Percentiles rank a stretch among this genome's conserved stretches.
These are phyloP conservation scores for Celastrina argiolus DNA, from an alignment of 2,888 invertebrate genomes.

Conservation along the genomic window DNA sequence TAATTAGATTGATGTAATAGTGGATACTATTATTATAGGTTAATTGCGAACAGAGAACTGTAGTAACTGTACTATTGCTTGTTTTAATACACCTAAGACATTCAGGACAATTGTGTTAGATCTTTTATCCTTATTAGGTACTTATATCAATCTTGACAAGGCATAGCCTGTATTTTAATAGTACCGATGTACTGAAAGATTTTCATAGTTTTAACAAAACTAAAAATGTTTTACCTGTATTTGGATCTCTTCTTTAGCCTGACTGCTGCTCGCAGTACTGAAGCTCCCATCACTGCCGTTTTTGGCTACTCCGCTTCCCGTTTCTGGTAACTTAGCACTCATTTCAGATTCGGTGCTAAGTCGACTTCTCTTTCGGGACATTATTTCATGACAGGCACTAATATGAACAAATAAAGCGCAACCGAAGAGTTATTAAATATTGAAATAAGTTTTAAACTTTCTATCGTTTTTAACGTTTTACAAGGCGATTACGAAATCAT, in stretches of 20 bases:
- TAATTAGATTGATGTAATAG: too few species aligned
- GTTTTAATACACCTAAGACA: too few species aligned
- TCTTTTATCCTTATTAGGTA: too few species aligned
- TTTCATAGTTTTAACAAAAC: too few species aligned
- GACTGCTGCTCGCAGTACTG: constrained; percentile 40
- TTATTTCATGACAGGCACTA: constrained; percentile 56
- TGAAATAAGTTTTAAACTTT: neutral
- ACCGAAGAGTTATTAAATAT: neutral
- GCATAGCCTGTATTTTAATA: too few species aligned
- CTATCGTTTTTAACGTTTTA: neutral
- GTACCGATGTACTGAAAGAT: too few species aligned
- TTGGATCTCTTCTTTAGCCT: constrained; percentile 28
- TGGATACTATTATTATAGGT: too few species aligned
- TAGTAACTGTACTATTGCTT: too few species aligned
- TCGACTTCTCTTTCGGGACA: constrained; percentile 67
- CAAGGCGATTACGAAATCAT: constrained; percentile 9
- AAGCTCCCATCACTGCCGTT: constrained; percentile 58
- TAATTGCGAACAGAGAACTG: too few species aligned
- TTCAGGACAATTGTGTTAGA: too few species aligned
- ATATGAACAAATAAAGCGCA: constrained; percentile 4
- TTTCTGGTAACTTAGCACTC: constrained; percentile 53
- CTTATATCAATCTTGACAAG: too few species aligned
- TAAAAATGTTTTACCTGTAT: neutral
- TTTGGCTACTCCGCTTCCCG: constrained; percentile 46
- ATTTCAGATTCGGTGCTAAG: constrained; percentile 53